Conservation (phyloP, 2,797 vertebrate genomes). For the Gymnoscopelus microlampas region DNA sequence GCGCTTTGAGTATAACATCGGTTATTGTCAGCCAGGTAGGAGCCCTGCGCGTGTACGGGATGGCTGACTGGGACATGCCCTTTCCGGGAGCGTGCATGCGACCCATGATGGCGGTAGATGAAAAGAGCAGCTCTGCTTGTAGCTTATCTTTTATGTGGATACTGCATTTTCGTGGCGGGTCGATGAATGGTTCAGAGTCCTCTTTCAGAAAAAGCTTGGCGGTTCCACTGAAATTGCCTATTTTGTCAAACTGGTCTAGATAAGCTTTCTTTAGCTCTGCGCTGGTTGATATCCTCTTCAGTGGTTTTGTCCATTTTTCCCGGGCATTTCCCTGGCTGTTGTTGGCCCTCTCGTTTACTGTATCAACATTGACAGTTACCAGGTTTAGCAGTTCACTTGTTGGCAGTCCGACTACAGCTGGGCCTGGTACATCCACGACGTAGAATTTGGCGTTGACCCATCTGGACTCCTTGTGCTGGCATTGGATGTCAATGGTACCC, state of each 20-base stretch:
- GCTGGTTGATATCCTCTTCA: not conserved
- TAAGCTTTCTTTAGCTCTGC: conserved; percentile 8
- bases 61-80: conserved; percentile 98
- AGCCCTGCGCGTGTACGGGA: conserved; percentile 97
- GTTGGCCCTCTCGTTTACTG: not conserved
- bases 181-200: conserved; percentile 15
- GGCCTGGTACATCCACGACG: no score
- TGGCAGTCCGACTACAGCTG: no score
- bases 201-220: conserved; percentile 25
- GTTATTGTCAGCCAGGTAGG: no score
- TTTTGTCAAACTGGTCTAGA: conserved; percentile 33
- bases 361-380: conserved; percentile 9
- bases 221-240: not conserved
- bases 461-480: no score
- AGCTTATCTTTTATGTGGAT: conserved; percentile 39
- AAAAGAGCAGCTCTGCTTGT: no score
- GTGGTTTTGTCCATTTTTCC: not conserved
- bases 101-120: no score
- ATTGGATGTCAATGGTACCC: no score
- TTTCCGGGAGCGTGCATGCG: no score
- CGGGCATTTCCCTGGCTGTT: no score
- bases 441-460: no score
- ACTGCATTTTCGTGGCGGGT: conserved; percentile 29
- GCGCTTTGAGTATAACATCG: conserved; percentile 91
- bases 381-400: no score